phyloP scores from a whole-genome alignment of 2,888 invertebrate species.

The Pimpla rufipes region DNA sequence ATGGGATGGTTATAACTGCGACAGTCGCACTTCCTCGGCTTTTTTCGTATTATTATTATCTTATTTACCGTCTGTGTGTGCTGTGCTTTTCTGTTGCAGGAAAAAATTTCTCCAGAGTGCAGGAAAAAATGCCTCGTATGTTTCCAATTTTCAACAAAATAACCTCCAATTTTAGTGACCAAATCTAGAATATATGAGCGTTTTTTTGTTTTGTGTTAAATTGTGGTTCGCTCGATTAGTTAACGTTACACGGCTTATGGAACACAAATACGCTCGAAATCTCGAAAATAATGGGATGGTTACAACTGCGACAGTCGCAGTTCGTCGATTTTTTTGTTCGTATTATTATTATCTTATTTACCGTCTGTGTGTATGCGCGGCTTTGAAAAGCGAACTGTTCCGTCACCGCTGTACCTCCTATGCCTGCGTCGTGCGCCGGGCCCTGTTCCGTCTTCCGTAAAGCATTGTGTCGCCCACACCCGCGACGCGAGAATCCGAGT shows the following conservation, averaged over 20 bases:
- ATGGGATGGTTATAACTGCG: not conserved
- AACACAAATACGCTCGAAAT: not conserved
- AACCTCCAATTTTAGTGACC: no score
- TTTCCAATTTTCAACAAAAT: not conserved
- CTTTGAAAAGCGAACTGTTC: constrained; percentile 48
- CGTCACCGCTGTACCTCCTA: constrained; percentile 1
- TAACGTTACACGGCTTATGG: no score
- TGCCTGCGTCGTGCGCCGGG: constrained; percentile 25
- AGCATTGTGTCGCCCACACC: constrained; percentile 38
- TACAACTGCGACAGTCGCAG: not conserved
- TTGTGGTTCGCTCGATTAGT: no score
- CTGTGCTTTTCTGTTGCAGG: no score
- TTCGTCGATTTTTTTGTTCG: constrained; percentile 20
- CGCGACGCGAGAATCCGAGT: constrained; percentile 27
- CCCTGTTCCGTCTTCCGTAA: constrained; percentile 24
- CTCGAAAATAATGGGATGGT: not conserved
- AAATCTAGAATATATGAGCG: no score
- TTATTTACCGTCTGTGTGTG: constrained; percentile 26
- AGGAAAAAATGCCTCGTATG: no score
- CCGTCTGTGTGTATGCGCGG: constrained; percentile 6
- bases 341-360: constrained; percentile 42
- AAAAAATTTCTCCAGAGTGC: no score
- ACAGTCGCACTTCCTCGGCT: not conserved
- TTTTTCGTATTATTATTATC: constrained; percentile 32
- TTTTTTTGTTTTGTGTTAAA: no score